Evolutionary conservation across 2,113 vertebrate genomes (phyloP), one percentile per base, ranked within the genome.

Genomic region (Hippoglossus stenolepis): DNA sequence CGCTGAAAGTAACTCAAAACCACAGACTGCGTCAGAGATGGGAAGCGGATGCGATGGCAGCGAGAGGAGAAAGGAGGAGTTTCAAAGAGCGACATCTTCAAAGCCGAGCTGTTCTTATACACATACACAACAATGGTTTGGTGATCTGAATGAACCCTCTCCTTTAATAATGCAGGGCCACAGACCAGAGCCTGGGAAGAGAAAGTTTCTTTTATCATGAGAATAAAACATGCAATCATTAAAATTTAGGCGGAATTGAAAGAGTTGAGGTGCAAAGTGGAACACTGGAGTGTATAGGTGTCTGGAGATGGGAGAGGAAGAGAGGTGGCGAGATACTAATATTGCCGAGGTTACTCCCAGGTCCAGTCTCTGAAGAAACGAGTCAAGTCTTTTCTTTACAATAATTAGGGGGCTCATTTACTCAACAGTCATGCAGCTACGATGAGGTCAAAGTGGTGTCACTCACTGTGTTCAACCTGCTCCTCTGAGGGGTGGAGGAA

Each of bases 1-100:
- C 70, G 31, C 57, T 31, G 43, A 61, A 70, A 72, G 77, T 72
- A 88, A 81, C 53, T 68, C 35, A 79, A 87, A 80, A 79, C 76
- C 69, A 3, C 45, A 58, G 71, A 65, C 69, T 83, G 76, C 40
- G 54, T 79, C 79, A 86, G 38, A 73, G 58, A 75, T 21, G 58
- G 73, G 65, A 81, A 77, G 49, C 31, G 5, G 68, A 86, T 61
- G 65, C 15, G 28, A 69, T 69, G 79, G 51, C 68, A 77, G 57
- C 3, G 21, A 70, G 69, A 79, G 54, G 66, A 31, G 45, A 67
- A 62, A 64, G 56, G 77, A 38, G 13, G 56, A 73, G 60, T 59
- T 73, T 71, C 65, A 86, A 40, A 75, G 51, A n/a, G 38, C 53
- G 56, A 70, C 60, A 79, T 71, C 57, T 80, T 79, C 74, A 81